A percentile compares a stretch with the other conserved stretches of the same genome.
Conservation (phyloP, 2,888 invertebrate genomes). For the Tetheella fluctuosa region DNA sequence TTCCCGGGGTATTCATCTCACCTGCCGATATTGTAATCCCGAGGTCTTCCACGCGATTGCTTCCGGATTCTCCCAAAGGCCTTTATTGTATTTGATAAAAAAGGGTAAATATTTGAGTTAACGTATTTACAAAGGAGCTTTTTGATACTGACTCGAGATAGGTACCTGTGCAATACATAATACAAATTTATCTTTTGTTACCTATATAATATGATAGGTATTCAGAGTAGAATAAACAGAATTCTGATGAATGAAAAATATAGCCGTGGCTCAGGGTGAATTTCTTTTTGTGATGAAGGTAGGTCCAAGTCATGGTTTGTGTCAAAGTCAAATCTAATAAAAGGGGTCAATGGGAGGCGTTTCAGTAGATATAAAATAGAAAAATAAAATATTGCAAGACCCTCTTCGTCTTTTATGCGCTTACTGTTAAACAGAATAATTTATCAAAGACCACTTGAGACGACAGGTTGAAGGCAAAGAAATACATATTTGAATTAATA, state of each 20-base stretch:
- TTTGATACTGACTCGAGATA: conserved; percentile 9
- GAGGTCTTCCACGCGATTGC: conserved; percentile 38
- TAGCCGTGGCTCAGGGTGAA: not conserved
- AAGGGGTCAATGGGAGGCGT: not conserved
- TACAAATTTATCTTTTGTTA: conserved; percentile 8
- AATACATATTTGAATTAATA: no score
- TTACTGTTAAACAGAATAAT: no score
- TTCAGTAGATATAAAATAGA: not conserved
- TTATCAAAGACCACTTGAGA: no score
- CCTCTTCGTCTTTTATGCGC: not conserved
- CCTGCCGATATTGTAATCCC: conserved; percentile 54
- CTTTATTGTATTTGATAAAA: conserved; percentile 25
- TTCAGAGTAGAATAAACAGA: not conserved
- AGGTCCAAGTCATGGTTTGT: no score
- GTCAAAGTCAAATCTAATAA: no score
- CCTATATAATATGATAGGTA: not conserved
- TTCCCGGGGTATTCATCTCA: conserved; percentile 56
- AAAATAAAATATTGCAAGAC: conserved; percentile 3
- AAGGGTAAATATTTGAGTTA: conserved; percentile 23
- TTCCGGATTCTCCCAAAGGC: conserved; percentile 31
- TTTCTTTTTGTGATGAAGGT: no score
- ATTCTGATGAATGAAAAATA: not conserved
- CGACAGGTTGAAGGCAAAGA: no score
- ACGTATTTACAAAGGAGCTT: conserved; percentile 13
- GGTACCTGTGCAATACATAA: not conserved